Evolutionary conservation across 1,140 invertebrate species (phyloP).

Genomic region (Apocrypta bakeri): DNA sequence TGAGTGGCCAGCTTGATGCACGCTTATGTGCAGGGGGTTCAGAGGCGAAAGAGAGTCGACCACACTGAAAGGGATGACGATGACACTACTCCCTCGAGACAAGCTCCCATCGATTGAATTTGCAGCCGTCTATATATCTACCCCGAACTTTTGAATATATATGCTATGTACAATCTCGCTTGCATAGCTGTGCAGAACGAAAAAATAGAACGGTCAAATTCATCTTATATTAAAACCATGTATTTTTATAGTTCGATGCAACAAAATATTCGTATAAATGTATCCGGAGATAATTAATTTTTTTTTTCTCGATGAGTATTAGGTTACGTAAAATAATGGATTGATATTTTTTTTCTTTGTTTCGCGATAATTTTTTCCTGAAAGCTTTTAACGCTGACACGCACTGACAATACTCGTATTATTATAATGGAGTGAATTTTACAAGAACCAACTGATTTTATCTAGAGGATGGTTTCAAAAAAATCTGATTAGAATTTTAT

Average conservation of each 20-base stretch:
- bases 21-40: background rate
- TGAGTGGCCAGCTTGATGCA: background rate
- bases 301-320: background rate
- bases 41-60: background rate
- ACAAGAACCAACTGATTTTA: background rate
- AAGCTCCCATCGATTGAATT: constrained; percentile 27
- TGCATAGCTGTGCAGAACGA: background rate
- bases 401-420: background rate
- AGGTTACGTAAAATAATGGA: background rate
- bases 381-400: background rate
- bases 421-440: background rate
- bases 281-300: background rate
- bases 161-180: background rate
- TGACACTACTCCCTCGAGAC: constrained; percentile 36
- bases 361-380: background rate
- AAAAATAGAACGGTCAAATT: background rate
- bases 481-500: background rate
- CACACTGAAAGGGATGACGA: constrained; percentile 24
- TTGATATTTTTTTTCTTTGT: background rate
- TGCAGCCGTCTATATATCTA: background rate
- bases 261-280: background rate
- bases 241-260: background rate
- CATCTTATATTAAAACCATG: constrained; percentile 29
- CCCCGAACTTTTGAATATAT: background rate
- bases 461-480: background rate